These are phyloP conservation scores for Aegotheles bennettii DNA, from an alignment of 2,113 vertebrate species.

Conservation along the genomic window DNA sequence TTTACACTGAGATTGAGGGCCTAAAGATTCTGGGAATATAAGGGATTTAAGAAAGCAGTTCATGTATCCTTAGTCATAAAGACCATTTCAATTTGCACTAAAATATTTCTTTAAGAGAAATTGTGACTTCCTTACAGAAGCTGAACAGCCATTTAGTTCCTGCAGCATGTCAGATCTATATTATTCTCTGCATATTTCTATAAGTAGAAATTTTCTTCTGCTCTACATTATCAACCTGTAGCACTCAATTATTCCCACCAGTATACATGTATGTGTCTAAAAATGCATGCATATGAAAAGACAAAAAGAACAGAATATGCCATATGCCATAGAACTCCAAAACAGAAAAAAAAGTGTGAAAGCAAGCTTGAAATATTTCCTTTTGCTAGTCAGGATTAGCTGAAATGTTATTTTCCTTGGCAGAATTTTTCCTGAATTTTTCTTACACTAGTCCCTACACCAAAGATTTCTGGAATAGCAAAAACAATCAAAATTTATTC, in stretches of 20 bases:
- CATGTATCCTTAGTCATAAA: background rate
- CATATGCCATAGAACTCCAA: background rate
- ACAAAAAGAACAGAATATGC: background rate
- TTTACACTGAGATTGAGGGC: background rate
- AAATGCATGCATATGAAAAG: background rate
- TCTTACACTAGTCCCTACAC: background rate
- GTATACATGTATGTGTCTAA: background rate
- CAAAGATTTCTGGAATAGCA: background rate
- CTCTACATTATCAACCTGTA: background rate
- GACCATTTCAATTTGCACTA: background rate
- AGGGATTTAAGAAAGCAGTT: background rate
- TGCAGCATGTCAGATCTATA: background rate
- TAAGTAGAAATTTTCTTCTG: background rate
- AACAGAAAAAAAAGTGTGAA: rapidly evolving
- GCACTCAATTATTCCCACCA: background rate
- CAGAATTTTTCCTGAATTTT: background rate
- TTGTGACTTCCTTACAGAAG: background rate
- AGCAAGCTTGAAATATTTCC: background rate
- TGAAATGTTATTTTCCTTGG: background rate
- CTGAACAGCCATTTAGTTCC: background rate
- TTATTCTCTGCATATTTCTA: background rate
- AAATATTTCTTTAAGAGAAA: background rate
- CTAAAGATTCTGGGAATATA: background rate
- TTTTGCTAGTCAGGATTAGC: background rate
- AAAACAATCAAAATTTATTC: background rate